Percentiles rank a stretch among this genome's conserved stretches.
Conservation (phyloP, 2,113 vertebrate genomes). For the Urocolius indicus region DNA sequence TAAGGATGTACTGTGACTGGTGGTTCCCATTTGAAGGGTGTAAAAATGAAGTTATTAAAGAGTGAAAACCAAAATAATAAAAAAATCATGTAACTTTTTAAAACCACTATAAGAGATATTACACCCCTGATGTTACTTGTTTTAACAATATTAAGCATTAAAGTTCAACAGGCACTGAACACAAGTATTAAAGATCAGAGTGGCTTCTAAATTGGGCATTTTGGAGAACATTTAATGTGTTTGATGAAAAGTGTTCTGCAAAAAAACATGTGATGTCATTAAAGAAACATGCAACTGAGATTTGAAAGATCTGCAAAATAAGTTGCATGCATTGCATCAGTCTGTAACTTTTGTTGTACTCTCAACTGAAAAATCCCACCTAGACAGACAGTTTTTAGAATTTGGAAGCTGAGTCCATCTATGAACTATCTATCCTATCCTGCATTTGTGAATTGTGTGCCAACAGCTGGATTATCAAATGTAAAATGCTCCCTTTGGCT, state of each 20-base stretch:
- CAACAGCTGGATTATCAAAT: neutral
- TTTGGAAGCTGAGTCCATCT: neutral
- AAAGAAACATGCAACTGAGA: neutral
- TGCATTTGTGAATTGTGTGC: neutral
- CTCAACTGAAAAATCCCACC: neutral
- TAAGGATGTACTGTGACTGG: constrained; percentile 95
- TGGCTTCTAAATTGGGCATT: neutral
- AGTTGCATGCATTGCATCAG: neutral
- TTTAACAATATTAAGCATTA: neutral
- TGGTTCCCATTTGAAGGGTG: neutral
- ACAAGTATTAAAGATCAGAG: neutral
- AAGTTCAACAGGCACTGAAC: neutral
- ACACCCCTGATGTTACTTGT: neutral
- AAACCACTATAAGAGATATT: neutral
- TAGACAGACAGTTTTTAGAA: neutral
- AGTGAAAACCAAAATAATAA: neutral
- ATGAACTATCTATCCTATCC: too few species aligned
- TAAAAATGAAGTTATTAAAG: neutral
- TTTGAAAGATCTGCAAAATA: neutral
- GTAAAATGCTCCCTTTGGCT: neutral
- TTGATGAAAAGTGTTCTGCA: neutral
- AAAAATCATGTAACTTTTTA: neutral
- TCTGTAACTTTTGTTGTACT: neutral
- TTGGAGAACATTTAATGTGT: neutral
- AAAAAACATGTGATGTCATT: neutral